These are phyloP conservation scores for Camponotus fellah DNA, from an alignment of 2,888 invertebrate genomes.

Conservation along the genomic window DNA sequence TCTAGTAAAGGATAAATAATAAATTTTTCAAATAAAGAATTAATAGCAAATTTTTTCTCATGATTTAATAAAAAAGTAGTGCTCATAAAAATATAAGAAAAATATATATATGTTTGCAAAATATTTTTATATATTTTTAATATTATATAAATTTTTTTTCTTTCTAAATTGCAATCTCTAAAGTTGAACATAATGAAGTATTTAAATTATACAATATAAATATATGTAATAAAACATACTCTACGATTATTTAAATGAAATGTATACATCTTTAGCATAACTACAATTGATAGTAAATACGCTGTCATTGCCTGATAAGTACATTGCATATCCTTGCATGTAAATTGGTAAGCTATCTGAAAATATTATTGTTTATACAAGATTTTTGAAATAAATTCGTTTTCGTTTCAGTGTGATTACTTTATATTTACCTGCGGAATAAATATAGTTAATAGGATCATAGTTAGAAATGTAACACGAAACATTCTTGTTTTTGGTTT, in stretches of 20 bases:
- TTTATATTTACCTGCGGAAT: slow-evolving; percentile 15
- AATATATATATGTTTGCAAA: background rate
- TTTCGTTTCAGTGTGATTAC: background rate
- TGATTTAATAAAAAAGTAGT: background rate
- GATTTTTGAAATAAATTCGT: background rate
- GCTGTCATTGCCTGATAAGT: slow-evolving; percentile 33
- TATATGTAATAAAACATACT: slow-evolving; percentile 26
- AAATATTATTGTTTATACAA: background rate
- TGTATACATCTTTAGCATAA: slow-evolving; percentile 4
- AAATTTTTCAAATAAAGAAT: background rate
- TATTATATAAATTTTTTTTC: background rate
- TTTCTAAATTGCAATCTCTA: background rate
- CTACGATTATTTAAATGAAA: slow-evolving; percentile 31
- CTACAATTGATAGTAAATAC: background rate
- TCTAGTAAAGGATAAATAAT: background rate
- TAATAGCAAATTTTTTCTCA: background rate
- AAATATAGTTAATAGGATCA: slow-evolving; percentile 1
- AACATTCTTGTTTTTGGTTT: slow-evolving; percentile 20
- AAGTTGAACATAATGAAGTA: background rate
- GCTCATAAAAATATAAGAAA: background rate
- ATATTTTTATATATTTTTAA: no score
- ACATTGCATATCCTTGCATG: slow-evolving; percentile 24
- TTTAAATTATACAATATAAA: background rate
- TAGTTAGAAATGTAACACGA: slow-evolving; percentile 1
- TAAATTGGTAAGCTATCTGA: slow-evolving; percentile 33